Conservation (phyloP, 1,140 invertebrate species). For the Chironomus tepperi region DNA sequence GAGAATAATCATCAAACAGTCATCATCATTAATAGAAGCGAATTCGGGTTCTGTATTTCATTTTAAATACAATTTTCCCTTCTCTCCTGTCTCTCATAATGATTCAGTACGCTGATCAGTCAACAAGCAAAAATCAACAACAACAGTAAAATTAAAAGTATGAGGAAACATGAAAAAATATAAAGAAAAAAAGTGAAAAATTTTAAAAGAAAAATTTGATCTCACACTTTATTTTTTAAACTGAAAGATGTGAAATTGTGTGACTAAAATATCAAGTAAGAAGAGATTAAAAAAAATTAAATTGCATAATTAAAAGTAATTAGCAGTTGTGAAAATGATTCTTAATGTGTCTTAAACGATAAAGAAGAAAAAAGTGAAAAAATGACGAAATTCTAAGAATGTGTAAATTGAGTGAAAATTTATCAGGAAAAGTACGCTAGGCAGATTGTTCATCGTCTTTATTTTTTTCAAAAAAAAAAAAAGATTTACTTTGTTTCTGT, state of each 20-base stretch:
- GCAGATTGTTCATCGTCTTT: too few relatives aligned
- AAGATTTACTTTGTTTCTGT: too few relatives aligned
- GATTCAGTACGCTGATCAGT: constrained; percentile 5
- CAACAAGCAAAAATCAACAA: background rate
- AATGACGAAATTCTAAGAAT: background rate
- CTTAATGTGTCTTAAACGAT: background rate
- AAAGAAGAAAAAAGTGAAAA: background rate
- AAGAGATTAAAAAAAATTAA: background rate
- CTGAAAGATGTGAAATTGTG: constrained; percentile 1
- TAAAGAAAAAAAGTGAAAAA: background rate
- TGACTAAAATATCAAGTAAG: background rate
- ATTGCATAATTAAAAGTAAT: background rate
- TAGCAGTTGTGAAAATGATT: background rate
- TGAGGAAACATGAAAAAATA: constrained; percentile 8
- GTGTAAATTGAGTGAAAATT: too few relatives aligned
- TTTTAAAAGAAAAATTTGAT: background rate
- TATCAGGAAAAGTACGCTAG: too few relatives aligned
- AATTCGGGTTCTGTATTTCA: background rate
- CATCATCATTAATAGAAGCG: background rate
- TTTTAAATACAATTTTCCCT: background rate
- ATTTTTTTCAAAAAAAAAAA: too few relatives aligned
- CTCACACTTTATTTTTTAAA: background rate
- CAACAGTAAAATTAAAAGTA: background rate
- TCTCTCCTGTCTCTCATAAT: background rate
- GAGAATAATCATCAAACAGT: background rate